Base-by-base conservation (phyloP, 2,113 vertebrate genomes). In the Scopus umbretta region DNA sequence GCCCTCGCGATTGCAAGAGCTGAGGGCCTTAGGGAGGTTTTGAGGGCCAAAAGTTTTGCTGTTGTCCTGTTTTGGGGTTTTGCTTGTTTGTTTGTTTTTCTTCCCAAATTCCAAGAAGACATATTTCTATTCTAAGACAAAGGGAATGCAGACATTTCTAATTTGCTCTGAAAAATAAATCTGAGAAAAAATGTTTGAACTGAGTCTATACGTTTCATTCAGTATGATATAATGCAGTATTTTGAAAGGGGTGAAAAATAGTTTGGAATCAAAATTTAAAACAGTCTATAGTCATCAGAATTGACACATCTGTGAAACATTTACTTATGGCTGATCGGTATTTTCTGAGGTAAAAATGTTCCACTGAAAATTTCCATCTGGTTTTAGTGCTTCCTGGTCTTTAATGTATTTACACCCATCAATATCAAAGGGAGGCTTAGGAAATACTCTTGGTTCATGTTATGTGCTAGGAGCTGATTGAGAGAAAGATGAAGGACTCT, bases 1-100 rank as follows among this genome's bases (percentile, higher is more conserved):
- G 92, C 96, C 96, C 96, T 93, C 45, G 9, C 2, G 18, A 53
- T 29, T 94, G 94, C 79, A 13, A 92, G 96, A 92, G 90, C 92
- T n/a, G 30, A 70, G 81, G 90, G 81, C 87, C 58, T 38, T 29
- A 22, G 95, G 81, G 87, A 95, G 68, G 20, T 47, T 85, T 63
- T 2, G 87, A 93, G 49, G 93, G 90, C 91, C 95, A 95, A 62
- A 92, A 65, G 90, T 95, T 87, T 76, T 79, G 56, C 66, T 82
- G 18, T 65, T 85, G 78, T 79, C 78, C 66, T 61, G 19, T 50
- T 92, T 80, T 11, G 16, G 86, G 59, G 34, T 11, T 72, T 88
- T 32, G 30, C 45, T 92, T 93, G 78, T 38, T 90, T 94, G 71
- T 36, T 94, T 89, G 62, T 53, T 73, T 88, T 58, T 40, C 23